Percentiles rank a stretch among this genome's conserved stretches.
Evolutionary conservation across 1,140 invertebrate genomes (phyloP).

Genomic region (Hydropsyche tenuis): DNA sequence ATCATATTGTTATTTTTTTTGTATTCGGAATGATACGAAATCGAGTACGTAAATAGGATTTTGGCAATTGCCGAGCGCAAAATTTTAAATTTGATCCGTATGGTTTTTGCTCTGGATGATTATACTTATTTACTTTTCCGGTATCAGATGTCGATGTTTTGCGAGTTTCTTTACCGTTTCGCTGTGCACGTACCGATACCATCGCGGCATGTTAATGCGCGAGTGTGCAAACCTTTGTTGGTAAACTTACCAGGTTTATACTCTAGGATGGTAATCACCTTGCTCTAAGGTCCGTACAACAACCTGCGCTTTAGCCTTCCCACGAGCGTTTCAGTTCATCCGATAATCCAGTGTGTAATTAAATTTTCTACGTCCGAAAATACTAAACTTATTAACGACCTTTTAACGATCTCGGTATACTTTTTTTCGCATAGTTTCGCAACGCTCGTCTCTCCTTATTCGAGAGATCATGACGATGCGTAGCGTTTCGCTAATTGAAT

Average conservation of each 20-base stretch:
- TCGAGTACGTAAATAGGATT: too few species aligned
- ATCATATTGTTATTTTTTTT: too few species aligned
- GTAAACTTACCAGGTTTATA: constrained; percentile 14
- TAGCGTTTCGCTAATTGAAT: constrained; percentile 12
- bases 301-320: not conserved
- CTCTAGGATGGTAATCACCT: constrained; percentile 15
- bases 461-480: not conserved
- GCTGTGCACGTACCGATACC: too few species aligned
- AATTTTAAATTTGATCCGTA: not conserved
- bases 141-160: too few species aligned
- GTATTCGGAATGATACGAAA: too few species aligned
- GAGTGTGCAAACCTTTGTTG: constrained; percentile 4
- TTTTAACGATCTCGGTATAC: constrained; percentile 19
- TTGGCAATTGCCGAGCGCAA: not conserved
- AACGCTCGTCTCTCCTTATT: not conserved
- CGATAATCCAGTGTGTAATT: not conserved
- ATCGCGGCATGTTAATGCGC: not conserved
- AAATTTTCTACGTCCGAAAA: too few species aligned
- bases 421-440: not conserved
- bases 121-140: too few species aligned
- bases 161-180: too few species aligned
- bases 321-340: not conserved
- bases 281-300: not conserved
- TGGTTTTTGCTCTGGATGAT: too few species aligned
- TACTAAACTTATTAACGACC: not conserved